phyloP scores from a whole-genome alignment of 2,797 vertebrate genomes.

The Sparus aurata region DNA sequence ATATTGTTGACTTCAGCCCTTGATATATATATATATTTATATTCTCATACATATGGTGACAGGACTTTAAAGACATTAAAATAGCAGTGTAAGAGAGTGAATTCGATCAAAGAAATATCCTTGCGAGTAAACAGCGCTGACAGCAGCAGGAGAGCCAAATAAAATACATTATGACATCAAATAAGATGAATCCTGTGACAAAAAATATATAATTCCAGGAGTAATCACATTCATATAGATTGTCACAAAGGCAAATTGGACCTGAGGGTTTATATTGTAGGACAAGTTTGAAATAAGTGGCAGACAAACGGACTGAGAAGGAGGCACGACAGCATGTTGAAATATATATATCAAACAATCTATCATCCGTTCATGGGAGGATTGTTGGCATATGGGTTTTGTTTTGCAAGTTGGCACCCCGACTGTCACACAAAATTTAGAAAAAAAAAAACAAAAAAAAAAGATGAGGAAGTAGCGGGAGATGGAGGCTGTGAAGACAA shows the following conservation, averaged over 20 bases:
- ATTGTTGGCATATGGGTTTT: background rate
- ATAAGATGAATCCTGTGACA: conserved; percentile 57
- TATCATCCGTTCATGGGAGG: background rate
- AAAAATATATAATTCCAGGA: conserved; percentile 54
- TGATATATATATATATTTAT: background rate
- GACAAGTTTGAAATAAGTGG: conserved; percentile 31
- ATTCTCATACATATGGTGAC: background rate
- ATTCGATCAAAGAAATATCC: conserved; percentile 62
- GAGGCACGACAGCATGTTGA: conserved; percentile 3
- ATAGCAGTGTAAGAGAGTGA: conserved; percentile 30
- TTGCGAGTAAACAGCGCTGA: conserved; percentile 59
- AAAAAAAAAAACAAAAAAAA: background rate
- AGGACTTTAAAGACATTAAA: conserved; percentile 37
- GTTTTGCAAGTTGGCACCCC: conserved; percentile 24
- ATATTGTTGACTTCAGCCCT: background rate
- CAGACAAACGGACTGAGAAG: conserved; percentile 10
- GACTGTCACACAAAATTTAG: conserved; percentile 1
- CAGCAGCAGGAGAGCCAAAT: conserved; percentile 56
- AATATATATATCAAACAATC: conserved; percentile 3
- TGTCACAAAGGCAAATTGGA: conserved; percentile 39
- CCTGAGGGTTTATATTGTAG: conserved; percentile 24
- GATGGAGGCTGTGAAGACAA: conserved; percentile 36
- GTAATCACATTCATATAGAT: conserved; percentile 55
- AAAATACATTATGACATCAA: conserved; percentile 61
- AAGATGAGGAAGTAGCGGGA: background rate